A percentile compares a stretch with the other conserved stretches of the same genome.
Conservation (phyloP, 2,888 invertebrate species). For the Ormyrus pomaceus region DNA sequence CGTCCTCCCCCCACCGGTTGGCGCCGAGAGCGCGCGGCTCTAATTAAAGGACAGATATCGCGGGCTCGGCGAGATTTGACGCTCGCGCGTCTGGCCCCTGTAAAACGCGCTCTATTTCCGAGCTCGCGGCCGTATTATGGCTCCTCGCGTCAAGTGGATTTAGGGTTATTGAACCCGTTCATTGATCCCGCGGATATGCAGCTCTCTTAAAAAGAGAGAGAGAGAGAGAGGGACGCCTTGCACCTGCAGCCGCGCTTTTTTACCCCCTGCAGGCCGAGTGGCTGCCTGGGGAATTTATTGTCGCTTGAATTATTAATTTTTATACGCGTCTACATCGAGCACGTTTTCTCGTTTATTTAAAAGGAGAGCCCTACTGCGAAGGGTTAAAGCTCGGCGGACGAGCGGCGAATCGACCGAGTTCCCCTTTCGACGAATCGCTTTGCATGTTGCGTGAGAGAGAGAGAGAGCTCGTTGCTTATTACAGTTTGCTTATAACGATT, state of each 20-base stretch:
- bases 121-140: constrained; percentile 66
- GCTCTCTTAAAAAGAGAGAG: no score
- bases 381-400: no score
- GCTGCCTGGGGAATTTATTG: constrained; percentile 7
- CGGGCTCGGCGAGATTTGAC: neutral
- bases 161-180: constrained; percentile 74
- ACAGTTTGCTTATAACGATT: no score
- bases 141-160: constrained; percentile 70
- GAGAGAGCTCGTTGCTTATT: no score
- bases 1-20: no score
- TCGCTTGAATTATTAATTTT: constrained; percentile 26
- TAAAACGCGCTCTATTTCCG: neutral
- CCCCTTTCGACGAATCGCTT: constrained; percentile 1
- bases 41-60: constrained; percentile 37
- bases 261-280: neutral
- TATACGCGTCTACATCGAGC: neutral
- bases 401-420: no score
- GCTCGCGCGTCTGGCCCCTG: neutral
- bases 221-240: no score
- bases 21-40: neutral
- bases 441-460: neutral
- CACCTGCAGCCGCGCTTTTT: no score
- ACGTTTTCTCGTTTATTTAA: no score
- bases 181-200: constrained; percentile 65
- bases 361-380: no score